Percentiles rank a stretch among this genome's conserved stretches.
phyloP scores from a whole-genome alignment of 2,113 vertebrate species.

The Anarhynchus alexandrinus region DNA sequence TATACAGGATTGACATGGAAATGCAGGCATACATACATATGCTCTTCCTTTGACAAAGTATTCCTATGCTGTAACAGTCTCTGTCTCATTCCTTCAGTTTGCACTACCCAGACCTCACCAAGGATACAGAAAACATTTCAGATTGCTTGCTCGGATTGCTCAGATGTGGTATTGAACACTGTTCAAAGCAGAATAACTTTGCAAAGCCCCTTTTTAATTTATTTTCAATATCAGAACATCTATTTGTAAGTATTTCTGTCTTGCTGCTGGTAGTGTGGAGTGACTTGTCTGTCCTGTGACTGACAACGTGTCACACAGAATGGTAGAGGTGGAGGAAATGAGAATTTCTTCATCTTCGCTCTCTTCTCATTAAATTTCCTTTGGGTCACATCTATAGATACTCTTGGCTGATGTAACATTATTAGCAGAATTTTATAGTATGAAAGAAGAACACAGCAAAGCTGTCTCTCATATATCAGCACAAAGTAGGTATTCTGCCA shows the following conservation, averaged over 20 bases:
- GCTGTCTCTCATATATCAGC: not conserved
- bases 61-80: not conserved
- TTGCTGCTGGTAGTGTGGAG: not conserved
- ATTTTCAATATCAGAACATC: not conserved
- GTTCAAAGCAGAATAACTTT: not conserved
- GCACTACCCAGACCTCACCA: not conserved
- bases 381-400: not conserved
- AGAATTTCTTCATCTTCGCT: not conserved
- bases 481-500: not conserved
- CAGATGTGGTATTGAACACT: not conserved
- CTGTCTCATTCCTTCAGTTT: not conserved
- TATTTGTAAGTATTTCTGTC: not conserved
- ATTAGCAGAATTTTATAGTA: not conserved
- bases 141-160: not conserved
- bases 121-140: not conserved
- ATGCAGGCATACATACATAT: not conserved
- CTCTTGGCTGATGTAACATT: not conserved
- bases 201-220: not conserved
- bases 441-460: not conserved
- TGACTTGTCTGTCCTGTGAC: not conserved
- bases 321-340: not conserved
- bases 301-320: not conserved
- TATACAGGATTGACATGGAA: not conserved
- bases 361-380: not conserved
- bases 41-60: not conserved